Evolutionary conservation across 2,797 vertebrate genomes (phyloP).

Genomic region (Taenioides sp.): DNA sequence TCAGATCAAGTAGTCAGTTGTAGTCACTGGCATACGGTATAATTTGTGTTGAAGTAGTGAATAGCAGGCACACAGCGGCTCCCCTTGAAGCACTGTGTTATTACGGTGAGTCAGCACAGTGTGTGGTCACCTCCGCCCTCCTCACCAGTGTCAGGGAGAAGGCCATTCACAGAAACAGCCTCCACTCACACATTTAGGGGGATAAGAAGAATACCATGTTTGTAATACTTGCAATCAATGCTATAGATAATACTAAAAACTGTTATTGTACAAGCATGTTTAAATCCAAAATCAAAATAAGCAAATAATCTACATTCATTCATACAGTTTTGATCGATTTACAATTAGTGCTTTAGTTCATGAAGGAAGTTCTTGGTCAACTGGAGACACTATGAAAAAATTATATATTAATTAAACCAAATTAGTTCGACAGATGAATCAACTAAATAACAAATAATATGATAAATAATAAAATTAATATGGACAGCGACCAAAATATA

Average conservation of each 20-base stretch:
- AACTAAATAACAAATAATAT: no score
- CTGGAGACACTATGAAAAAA: no score
- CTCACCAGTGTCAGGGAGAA: slow-evolving; percentile 33
- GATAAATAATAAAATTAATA: no score
- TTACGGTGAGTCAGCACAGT: slow-evolving; percentile 49
- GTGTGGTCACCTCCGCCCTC: slow-evolving; percentile 34
- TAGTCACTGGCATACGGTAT: slow-evolving; percentile 31
- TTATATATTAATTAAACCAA: no score
- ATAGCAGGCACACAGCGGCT: slow-evolving; percentile 29
- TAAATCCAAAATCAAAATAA: no score
- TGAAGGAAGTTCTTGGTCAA: no score
- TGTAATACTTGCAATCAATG: not conserved
- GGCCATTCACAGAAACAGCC: slow-evolving; percentile 14
- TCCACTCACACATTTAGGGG: slow-evolving; percentile 3
- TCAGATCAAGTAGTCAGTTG: slow-evolving; percentile 44
- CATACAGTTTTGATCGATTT: no score
- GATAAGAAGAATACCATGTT: not conserved
- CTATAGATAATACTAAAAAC: not conserved
- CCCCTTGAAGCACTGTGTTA: slow-evolving; percentile 34
- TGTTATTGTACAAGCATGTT: not conserved
- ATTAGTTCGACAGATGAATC: no score
- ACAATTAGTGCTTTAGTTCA: no score
- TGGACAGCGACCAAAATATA: no score
- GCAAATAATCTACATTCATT: no score
- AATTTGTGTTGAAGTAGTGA: slow-evolving; percentile 44